Evolutionary conservation across 1,140 invertebrate species (phyloP), one percentile per base, ranked within the genome.

Genomic region (Ridgeia piscesae): DNA sequence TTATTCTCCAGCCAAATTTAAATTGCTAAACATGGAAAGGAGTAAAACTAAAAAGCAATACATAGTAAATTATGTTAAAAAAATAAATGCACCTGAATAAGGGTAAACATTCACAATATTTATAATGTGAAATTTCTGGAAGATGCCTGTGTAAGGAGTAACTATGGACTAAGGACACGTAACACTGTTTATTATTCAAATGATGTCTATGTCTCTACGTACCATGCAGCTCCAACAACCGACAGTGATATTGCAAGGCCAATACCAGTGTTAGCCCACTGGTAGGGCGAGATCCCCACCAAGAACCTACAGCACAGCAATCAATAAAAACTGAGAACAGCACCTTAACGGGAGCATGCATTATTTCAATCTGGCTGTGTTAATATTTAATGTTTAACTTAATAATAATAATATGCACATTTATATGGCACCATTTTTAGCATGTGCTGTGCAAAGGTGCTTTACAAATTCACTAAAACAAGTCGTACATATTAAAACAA

Each of bases 191-290:
- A 14, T 90, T 34, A 90, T 17, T 21, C 34, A 33, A 4, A 90
- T 33, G 31, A 27, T 6, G 89, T 21, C n/a, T 9, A 88, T 27
- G 11, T 89, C 42, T 42, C 1, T 77, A 94, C 97, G 97, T 96
- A 98, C 97, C 98, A 97, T 93, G 99, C 99, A 93, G 99, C 99
- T 92, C 99, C 99, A 92, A 99, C 98, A 21, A 99, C 99, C 31
- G 99, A 99, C 34, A 99, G 96, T 2, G 99, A 97, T 34, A 99
- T 99, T 0, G 99, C 97, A 8, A 99, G 96, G 35, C 98, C 98
- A 94, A 99, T 98, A 35, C 99, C 99, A 93, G 99, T 96, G 89
- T 97, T 97, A 58, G 97, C 98, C 99, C 99, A 99, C 97, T 99
- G 98, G 95, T 98, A 98, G 0, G 99, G 99, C 34, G 98, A 98